Base-by-base conservation (phyloP, 2,888 invertebrate genomes). In the Caenorhabditis uteleia region DNA sequence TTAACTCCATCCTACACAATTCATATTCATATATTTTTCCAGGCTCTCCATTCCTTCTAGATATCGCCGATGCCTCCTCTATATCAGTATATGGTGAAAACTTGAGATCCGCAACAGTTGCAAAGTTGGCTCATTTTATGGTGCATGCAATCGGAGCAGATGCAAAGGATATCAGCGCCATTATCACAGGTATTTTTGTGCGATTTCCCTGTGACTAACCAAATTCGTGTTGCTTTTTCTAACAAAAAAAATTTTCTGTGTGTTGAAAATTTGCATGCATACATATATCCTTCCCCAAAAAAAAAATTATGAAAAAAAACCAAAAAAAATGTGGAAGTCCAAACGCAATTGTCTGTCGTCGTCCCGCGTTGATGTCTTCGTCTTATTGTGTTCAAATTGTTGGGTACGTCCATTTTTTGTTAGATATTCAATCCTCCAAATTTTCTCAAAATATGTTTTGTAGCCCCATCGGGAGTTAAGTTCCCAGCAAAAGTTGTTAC, bases 81-180 rank as follows among this genome's bases (percentile, higher is more conserved):
- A 85, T 87, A 26, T 84, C 85, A 40, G 88, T 88, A 7, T 86
- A 86, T 66, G 89, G 89, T 7, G 88, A 87, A 62, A 89, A 89
- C 1, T 84, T 90, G 18, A 40, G 66, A 34, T 58, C 69, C 12
- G 86, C 88, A 27, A 87, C 88, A 6, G 87, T 89, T 31, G 87
- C 88, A 77, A 86, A 86, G 54, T 85, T 87, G 4, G 87, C 88
- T 1, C 84, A 85, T 21, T 88, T 89, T 77, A 86, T 87, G 55
- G 85, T 89, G 33, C 87, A 85, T 59, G 85, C 86, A 14, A 79
- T 83, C n/a, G 79, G 77, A 27, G 83, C 84, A n/a, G 84, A 84
- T 10, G 76, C 79, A 1, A 80, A 82, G 12, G 83, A 83, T 45
- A 81, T 85, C 45, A 83, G 81, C 26, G 81, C 85, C 36, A 72